Conservation (phyloP, 2,113 vertebrate genomes). For the Chloropsis hardwickii region DNA sequence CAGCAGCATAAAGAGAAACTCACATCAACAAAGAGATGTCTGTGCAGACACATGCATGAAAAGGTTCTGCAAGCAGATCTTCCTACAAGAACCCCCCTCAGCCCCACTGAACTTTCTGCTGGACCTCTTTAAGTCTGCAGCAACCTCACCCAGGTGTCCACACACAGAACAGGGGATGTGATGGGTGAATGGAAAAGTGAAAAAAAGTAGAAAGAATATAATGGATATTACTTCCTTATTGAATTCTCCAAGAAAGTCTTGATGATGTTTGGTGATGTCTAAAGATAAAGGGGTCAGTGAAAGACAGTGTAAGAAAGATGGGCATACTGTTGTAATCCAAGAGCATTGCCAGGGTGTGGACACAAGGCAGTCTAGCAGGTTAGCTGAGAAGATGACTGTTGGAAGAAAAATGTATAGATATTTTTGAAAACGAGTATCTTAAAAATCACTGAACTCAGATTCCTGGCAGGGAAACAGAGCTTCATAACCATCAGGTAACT, state of each 20-base stretch:
- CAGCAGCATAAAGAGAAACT: neutral
- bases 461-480: neutral
- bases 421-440: neutral
- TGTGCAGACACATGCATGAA: neutral
- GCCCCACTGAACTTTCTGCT: neutral
- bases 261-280: neutral
- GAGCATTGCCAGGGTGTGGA: neutral
- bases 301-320: neutral
- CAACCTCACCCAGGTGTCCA: neutral
- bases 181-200: neutral
- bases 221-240: neutral
- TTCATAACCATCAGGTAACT: neutral
- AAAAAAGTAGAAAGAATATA: neutral
- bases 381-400: neutral
- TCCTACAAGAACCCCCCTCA: neutral
- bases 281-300: neutral
- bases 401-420: neutral
- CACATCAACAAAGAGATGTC: neutral
- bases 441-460: neutral
- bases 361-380: rapidly evolving
- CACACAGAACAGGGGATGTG: neutral
- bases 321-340: neutral
- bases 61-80: neutral
- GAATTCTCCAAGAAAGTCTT: neutral
- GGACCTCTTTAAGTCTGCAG: neutral